Evolutionary conservation across 37 sponge, comb jelly and placozoan genomes (phyloP).

Genomic region (Aphrocallistes beatrix): DNA sequence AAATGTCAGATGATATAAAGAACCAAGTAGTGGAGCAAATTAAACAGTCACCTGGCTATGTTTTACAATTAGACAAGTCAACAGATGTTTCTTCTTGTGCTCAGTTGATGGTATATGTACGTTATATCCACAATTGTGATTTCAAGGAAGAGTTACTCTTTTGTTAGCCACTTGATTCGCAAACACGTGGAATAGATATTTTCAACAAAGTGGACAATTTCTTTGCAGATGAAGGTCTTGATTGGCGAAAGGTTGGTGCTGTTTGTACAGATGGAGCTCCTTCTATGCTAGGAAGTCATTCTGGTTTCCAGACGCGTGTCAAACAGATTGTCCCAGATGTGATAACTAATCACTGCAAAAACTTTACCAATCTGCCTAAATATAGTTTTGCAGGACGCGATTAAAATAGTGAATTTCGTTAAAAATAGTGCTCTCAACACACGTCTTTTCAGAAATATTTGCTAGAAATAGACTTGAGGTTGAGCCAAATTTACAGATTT

Average conservation of each 20-base stretch:
- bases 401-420: too few species aligned
- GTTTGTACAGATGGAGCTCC: constrained; percentile 1
- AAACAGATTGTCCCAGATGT: constrained; percentile 14
- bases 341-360: constrained; percentile 11
- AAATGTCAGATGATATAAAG: not conserved
- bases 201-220: not conserved
- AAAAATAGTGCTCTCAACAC: too few species aligned
- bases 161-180: constrained; percentile 11
- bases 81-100: constrained; percentile 19
- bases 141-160: constrained; percentile 7
- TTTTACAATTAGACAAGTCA: constrained; percentile 13
- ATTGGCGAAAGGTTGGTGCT: constrained; percentile 9
- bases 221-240: constrained; percentile 2
- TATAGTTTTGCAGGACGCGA: too few species aligned
- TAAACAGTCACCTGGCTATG: not conserved
- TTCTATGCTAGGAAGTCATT: constrained; percentile 2
- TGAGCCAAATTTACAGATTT: too few species aligned
- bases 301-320: not conserved
- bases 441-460: too few species aligned
- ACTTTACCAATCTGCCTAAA: too few species aligned
- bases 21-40: constrained; percentile 12
- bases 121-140: not conserved
- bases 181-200: constrained; percentile 10
- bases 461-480: too few species aligned
- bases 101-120: not conserved